Conservation (phyloP, 53 echinoderm and acorn worm genomes). For the Luidia sarsii region DNA sequence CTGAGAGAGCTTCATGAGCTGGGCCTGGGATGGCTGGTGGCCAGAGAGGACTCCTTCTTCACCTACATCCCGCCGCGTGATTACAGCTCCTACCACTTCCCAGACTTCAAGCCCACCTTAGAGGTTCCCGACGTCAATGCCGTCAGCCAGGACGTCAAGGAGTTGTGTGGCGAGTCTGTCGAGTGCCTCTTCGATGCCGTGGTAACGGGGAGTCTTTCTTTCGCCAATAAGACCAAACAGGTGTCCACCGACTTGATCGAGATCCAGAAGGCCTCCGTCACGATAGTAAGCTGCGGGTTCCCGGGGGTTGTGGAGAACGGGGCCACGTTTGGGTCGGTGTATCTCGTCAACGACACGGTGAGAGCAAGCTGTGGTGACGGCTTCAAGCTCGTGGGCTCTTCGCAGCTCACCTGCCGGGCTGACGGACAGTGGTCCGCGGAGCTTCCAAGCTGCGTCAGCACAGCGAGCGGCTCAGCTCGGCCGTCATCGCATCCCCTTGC, state of each 20-base stretch:
- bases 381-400: slow-evolving; percentile 17
- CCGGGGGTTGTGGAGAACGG: slow-evolving; percentile 62
- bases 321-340: slow-evolving; percentile 24
- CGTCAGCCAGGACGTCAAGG: slow-evolving; percentile 57
- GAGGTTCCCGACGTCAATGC: slow-evolving; percentile 44
- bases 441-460: neutral
- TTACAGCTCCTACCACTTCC: slow-evolving; percentile 48
- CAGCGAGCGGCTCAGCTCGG: no score
- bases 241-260: slow-evolving; percentile 1
- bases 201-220: slow-evolving; percentile 36
- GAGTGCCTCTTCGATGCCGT: slow-evolving; percentile 61
- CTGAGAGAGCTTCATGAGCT: slow-evolving; percentile 50
- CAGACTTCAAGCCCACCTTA: slow-evolving; percentile 52
- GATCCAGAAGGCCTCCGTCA: slow-evolving; percentile 45
- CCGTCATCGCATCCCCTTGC: no score
- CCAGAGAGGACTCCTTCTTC: slow-evolving; percentile 42
- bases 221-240: slow-evolving; percentile 43
- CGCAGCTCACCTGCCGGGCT: slow-evolving; percentile 27
- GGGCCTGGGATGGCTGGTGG: slow-evolving; percentile 56
- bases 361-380: slow-evolving; percentile 6
- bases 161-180: slow-evolving; percentile 56
- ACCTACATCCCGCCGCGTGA: slow-evolving; percentile 65
- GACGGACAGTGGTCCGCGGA: slow-evolving; percentile 35
- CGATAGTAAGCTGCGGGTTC: slow-evolving; percentile 62
- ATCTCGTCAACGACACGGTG: slow-evolving; percentile 28